Conservation (phyloP, 2,797 vertebrate species). For the Paedocypris micromegethes region DNA sequence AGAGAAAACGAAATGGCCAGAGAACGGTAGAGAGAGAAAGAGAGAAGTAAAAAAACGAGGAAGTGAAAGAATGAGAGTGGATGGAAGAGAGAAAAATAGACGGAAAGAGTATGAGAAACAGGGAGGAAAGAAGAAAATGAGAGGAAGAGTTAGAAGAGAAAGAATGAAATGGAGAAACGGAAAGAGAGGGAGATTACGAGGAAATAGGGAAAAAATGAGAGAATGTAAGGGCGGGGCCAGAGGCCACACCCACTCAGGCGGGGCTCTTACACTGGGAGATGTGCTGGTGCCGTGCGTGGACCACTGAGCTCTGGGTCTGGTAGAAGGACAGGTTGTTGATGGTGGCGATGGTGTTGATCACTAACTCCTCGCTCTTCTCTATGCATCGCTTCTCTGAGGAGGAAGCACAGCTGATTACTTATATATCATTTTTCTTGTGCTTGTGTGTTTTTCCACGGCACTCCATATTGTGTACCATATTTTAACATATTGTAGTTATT, state of each 20-base stretch:
- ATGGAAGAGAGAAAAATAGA: no score
- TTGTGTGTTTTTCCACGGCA: no score
- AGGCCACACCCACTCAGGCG: neutral
- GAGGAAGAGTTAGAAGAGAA: no score
- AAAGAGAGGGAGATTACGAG: neutral
- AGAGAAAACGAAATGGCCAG: no score
- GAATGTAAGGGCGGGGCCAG: neutral
- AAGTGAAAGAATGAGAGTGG: no score
- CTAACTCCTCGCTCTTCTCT: conserved; percentile 79
- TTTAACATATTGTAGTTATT: no score
- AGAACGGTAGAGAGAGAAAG: no score
- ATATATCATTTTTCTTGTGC: no score
- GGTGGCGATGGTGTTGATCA: conserved; percentile 78
- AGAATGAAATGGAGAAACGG: neutral
- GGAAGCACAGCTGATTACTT: neutral
- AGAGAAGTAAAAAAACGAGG: no score
- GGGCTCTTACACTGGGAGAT: conserved; percentile 78
- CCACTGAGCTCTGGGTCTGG: conserved; percentile 67
- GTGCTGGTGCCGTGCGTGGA: conserved; percentile 65
- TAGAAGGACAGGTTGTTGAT: conserved; percentile 95
- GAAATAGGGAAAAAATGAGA: neutral
- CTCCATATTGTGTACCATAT: no score
- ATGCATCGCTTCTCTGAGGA: conserved; percentile 76
- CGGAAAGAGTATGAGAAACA: no score
- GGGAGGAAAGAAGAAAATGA: no score